Evolutionary conservation across 2,888 invertebrate species (phyloP).

Genomic region (Chalcis sispes): DNA sequence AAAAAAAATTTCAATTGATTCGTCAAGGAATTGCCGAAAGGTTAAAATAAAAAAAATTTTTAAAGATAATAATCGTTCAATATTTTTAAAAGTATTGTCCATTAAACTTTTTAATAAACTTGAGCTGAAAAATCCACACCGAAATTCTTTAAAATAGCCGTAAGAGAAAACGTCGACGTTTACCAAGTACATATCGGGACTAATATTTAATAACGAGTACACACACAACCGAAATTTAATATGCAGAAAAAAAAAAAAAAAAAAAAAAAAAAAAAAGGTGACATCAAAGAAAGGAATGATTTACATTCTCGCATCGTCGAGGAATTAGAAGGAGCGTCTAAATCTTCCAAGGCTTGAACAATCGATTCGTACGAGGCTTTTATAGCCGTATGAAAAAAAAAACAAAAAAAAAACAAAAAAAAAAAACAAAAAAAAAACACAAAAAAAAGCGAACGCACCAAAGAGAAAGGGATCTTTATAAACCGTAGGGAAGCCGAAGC

Average conservation of each 20-base stretch:
- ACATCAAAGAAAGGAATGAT: neutral
- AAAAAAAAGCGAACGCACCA: no score
- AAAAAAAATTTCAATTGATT: conserved; percentile 27
- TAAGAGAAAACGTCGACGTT: no score
- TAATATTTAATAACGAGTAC: no score
- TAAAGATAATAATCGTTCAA: neutral
- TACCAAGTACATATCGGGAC: no score
- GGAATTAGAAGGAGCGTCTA: neutral
- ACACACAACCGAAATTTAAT: no score
- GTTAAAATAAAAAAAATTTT: conserved; percentile 8
- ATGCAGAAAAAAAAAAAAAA: no score
- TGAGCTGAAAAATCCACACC: no score
- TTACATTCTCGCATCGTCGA: neutral
- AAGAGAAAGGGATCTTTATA: neutral
- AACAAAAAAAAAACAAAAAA: conserved; percentile 12
- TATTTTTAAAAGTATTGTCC: no score
- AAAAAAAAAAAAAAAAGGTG: no score
- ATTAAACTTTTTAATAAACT: no score
- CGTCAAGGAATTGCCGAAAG: conserved; percentile 11
- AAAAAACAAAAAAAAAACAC: conserved; percentile 10
- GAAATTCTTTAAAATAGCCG: no score
- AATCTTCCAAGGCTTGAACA: neutral
- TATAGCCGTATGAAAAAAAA: neutral
- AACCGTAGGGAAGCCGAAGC: neutral
- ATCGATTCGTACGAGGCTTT: neutral